Percentiles rank a stretch among this genome's conserved stretches.
Conservation (phyloP, 2,888 invertebrate species). For the Drosophila hamatofila region DNA sequence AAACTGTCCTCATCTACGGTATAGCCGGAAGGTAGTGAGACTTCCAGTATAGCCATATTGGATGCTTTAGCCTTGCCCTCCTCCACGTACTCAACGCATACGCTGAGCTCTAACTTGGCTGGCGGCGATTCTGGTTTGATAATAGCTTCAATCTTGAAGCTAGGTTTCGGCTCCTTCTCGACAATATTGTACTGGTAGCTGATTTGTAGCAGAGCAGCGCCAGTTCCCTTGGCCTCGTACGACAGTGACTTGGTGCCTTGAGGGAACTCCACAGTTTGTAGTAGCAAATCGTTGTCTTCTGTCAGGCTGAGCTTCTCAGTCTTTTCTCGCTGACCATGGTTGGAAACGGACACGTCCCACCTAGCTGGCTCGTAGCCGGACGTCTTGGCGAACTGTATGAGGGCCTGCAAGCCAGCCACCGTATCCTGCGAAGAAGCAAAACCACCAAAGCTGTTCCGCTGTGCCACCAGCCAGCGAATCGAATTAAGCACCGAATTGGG, state of each 20-base stretch:
- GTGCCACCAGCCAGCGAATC: slow-evolving; percentile 91
- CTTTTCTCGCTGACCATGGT: slow-evolving; percentile 84
- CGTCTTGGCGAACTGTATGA: slow-evolving; percentile 86
- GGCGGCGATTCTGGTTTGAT: slow-evolving; percentile 92
- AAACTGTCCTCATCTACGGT: slow-evolving; percentile 92
- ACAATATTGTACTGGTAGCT: slow-evolving; percentile 93
- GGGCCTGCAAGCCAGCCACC: slow-evolving; percentile 89
- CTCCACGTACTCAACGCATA: slow-evolving; percentile 90
- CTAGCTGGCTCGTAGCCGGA: slow-evolving; percentile 86
- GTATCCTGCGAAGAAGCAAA: slow-evolving; percentile 92
- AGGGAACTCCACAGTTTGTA: slow-evolving; percentile 89
- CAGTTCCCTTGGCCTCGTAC: slow-evolving; percentile 92
- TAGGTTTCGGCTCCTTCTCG: slow-evolving; percentile 94
- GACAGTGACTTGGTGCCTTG: slow-evolving; percentile 88
- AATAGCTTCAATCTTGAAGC: slow-evolving; percentile 93
- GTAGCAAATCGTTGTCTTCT: slow-evolving; percentile 91
- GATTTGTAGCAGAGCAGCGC: slow-evolving; percentile 92
- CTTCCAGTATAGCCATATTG: slow-evolving; percentile 97
- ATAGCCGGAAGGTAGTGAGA: slow-evolving; percentile 95
- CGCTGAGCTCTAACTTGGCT: slow-evolving; percentile 91
- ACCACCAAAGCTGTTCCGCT: slow-evolving; percentile 89
- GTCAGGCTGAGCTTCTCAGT: slow-evolving; percentile 88
- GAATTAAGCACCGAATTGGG: slow-evolving; percentile 85
- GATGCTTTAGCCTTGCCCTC: slow-evolving; percentile 86
- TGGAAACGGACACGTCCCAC: slow-evolving; percentile 87